Evolutionary conservation across 2,797 vertebrate species (phyloP), one percentile per base, ranked within the genome.

Genomic region (Microcaecilia unicolor): DNA sequence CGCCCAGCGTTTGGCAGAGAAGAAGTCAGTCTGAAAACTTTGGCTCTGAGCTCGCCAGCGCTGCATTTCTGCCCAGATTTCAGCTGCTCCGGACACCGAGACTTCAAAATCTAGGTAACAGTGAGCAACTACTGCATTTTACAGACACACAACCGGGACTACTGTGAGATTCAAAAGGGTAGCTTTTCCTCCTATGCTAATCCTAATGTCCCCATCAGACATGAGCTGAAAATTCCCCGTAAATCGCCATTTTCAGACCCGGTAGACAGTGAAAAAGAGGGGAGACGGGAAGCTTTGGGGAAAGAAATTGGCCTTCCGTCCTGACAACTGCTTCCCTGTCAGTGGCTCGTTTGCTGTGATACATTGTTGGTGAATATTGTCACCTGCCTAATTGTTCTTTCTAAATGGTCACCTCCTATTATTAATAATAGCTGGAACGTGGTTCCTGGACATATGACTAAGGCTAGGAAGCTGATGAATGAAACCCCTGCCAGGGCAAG

Each of bases 331-430:
- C 29, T 25, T 25, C 39, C 25, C 28, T n/a, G n/a, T n/a, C n/a
- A n/a, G n/a, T n/a, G n/a, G 18, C 78, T 84, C 34, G 64, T 79
- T 77, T 51, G 41, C 60, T 30, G 48, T 74, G 61, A 76, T 55
- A 70, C 66, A 71, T 83, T 62, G 45, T 48, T 62, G 70, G 25
- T 71, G 73, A 78, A 74, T 67, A 84, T 74, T 89, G 86, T 92
- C 88, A 93, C 91, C 86, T 91, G 78, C 77, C 70, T 86, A 79
- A 83, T 81, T 76, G 83, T 83, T 74, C 71, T 70, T 83, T 74
- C 71, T 70, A 84, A 85, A 84, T 82, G 80, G 76, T 60, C 65
- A 60, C 75, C 77, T 81, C 75, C 72, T 73, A 69, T 86, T 82
- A 83, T 89, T 86, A 92, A 90, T 87, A 88, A 84, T 77, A 61